A percentile compares a stretch with the other conserved stretches of the same genome.
These are phyloP conservation scores for Spheniscus humboldti DNA, from an alignment of 2,797 vertebrate species.

Conservation along the genomic window DNA sequence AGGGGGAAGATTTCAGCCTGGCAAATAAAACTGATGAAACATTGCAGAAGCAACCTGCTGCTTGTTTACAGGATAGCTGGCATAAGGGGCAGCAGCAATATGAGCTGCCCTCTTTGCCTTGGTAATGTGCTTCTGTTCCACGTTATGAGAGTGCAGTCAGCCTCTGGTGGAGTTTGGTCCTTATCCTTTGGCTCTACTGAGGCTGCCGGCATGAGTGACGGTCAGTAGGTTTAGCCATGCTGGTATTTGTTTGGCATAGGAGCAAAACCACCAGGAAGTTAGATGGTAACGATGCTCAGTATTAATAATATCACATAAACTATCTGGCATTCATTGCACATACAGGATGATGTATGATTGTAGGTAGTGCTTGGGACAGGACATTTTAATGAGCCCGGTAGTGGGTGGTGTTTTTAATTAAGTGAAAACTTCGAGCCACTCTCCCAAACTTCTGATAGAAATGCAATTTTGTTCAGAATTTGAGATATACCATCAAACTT, in stretches of 20 bases:
- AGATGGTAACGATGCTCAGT: neutral
- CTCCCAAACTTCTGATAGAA: neutral
- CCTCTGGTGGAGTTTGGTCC: neutral
- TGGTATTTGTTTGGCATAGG: neutral
- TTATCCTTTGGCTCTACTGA: neutral
- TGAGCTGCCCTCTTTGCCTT: neutral
- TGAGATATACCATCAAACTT: neutral
- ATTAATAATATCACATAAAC: neutral
- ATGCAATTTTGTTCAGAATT: slow-evolving; percentile 14
- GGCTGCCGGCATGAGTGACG: neutral
- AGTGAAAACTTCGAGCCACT: neutral
- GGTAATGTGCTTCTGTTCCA: neutral
- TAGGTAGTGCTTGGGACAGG: neutral
- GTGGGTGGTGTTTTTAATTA: neutral
- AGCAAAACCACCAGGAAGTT: neutral
- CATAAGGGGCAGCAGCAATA: neutral
- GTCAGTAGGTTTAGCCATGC: neutral
- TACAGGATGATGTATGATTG: neutral
- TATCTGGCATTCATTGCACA: neutral
- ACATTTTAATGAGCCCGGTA: neutral
- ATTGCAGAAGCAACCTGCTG: neutral
- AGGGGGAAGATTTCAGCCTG: neutral
- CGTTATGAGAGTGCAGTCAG: neutral
- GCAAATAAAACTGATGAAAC: neutral
- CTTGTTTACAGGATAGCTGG: neutral